Percentiles rank a stretch among this genome's conserved stretches.
phyloP scores from a whole-genome alignment of 1,140 invertebrate species.

The Leptopilina boulardi region DNA sequence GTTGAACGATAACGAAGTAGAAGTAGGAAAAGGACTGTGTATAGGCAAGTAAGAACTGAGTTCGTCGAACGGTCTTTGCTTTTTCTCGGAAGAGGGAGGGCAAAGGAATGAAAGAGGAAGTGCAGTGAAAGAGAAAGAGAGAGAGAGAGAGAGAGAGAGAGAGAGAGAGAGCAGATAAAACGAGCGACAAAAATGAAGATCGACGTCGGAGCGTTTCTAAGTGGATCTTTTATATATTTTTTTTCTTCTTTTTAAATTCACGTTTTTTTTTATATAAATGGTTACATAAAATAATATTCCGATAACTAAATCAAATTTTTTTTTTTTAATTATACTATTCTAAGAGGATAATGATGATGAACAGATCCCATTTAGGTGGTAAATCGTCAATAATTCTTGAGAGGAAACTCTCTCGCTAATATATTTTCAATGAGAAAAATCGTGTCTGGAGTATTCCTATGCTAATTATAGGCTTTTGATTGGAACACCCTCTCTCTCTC shows the following conservation, averaged over 20 bases:
- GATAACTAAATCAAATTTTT: no score
- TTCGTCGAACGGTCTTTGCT: slow-evolving; percentile 29
- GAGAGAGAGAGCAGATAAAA: neutral
- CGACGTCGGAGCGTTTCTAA: slow-evolving; percentile 34
- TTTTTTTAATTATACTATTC: no score
- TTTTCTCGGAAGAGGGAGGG: neutral
- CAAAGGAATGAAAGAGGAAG: neutral
- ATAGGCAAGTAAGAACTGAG: slow-evolving; percentile 15
- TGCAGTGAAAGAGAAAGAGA: neutral
- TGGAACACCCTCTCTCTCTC: neutral
- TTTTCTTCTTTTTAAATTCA: no score
- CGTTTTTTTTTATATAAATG: no score
- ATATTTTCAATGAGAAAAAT: neutral
- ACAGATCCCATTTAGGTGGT: neutral
- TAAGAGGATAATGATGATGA: neutral
- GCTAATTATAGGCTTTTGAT: slow-evolving; percentile 14
- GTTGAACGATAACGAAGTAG: slow-evolving; percentile 34
- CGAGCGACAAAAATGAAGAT: slow-evolving; percentile 32
- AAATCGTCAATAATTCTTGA: slow-evolving; percentile 8
- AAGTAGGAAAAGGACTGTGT: slow-evolving; percentile 29
- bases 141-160: neutral
- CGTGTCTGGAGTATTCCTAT: neutral
- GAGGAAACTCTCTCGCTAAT: neutral
- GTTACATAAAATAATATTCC: no score
- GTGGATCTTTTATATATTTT: slow-evolving; percentile 22